Base-by-base conservation (phyloP, 2,797 vertebrate genomes). In the Notoglanidium macrostoma region DNA sequence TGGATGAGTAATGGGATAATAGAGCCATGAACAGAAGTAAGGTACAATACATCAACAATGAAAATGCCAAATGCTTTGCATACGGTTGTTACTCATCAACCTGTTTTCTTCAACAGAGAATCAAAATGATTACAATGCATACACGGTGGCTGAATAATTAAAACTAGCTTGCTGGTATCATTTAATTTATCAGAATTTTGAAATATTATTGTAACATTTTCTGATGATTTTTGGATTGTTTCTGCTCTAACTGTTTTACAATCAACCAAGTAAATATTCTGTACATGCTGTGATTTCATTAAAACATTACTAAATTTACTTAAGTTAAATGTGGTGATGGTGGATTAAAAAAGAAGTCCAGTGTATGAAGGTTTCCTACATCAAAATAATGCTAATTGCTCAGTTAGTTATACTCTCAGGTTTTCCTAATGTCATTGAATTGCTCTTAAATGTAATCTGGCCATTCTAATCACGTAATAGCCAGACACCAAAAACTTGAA, bases 61-160 rank as follows among this genome's bases (percentile, higher is more conserved):
- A 85, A 65, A 85, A 59, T 46, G 70, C 35, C 55, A 70, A 26
- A 26, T 57, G 29, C 61, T 40, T 84, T 84, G 5, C 17, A 29
- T 44, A 72, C 5, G 5, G 26, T 3, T 51, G 19, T 57, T 84
- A 70, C 44, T 84, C 65, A 68, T 84, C 19, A 70, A 23, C 26
- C n/a, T 19, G 40, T 67, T 83, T 44, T 83, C 79, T 46, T 70
- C 65, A 84, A 14, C 19, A 80, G 32, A 49, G 49, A 32, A 32
- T 77, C 12, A 3, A 77, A 77, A 32, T 54, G 2, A 32, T 55
- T 78, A 32, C 32, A 78, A 32, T 55, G 76, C 1, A 5, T 78
- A 32, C 29, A 57, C 29, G 5, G 17, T 32, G 15, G 51, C 8
- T 57, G 76, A 78, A 78, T 78, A 21, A 57, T 35, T 55, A 21